Percentiles rank a stretch among this genome's conserved stretches.
These are phyloP conservation scores for Lumbricus terrestris DNA, from an alignment of 2,888 invertebrate genomes.

Conservation along the genomic window DNA sequence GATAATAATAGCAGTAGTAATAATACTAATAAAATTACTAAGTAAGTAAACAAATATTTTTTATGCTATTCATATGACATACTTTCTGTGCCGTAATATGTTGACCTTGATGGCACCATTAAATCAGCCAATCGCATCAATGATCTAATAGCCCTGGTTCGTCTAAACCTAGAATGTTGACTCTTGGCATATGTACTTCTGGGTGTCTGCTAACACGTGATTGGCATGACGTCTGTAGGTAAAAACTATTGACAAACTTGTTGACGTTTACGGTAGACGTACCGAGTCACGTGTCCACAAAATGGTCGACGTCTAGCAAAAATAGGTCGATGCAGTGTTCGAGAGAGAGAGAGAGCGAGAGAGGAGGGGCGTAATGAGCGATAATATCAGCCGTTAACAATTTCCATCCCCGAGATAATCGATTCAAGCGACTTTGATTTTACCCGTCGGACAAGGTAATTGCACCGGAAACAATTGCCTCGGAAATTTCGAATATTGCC, in stretches of 20 bases:
- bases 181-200: neutral
- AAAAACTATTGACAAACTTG: neutral
- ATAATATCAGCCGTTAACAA: neutral
- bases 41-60: neutral
- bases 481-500: neutral
- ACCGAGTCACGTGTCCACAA: neutral
- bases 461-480: neutral
- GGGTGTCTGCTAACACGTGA: neutral
- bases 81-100: neutral
- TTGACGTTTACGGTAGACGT: neutral
- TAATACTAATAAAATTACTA: no score
- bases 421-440: neutral
- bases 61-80: neutral
- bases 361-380: neutral
- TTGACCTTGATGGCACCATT: neutral
- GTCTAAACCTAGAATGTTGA: neutral
- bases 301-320: neutral
- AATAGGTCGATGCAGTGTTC: neutral
- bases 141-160: neutral
- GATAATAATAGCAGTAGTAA: no score
- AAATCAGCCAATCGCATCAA: neutral
- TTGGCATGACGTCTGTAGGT: neutral
- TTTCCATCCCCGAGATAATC: neutral
- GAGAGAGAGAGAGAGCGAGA: neutral
- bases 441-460: neutral